A percentile compares a stretch with the other conserved stretches of the same genome.
Evolutionary conservation across 2,888 invertebrate genomes (phyloP).

Genomic region (Mesorhabditis sp.): DNA sequence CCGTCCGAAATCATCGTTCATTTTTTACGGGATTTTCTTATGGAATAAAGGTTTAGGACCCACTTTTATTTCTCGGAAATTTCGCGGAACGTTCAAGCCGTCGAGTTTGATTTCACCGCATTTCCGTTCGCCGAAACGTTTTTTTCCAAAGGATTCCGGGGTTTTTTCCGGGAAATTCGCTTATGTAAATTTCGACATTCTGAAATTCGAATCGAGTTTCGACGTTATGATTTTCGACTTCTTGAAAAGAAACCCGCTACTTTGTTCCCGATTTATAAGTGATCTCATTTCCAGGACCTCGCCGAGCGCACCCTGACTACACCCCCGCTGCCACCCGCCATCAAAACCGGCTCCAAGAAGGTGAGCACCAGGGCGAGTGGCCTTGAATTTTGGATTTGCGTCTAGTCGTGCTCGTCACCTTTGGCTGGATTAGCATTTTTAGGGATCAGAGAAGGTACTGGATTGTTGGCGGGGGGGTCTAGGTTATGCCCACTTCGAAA

Average conservation of each 20-base stretch:
- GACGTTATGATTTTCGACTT: neutral
- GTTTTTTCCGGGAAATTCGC: too few species aligned
- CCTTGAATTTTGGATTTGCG: neutral
- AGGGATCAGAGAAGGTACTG: too few species aligned
- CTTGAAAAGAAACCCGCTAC: too few species aligned
- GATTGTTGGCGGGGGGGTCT: too few species aligned
- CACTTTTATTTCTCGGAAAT: neutral
- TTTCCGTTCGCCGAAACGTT: too few species aligned
- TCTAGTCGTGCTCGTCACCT: neutral
- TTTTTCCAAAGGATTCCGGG: too few species aligned
- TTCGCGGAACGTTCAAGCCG: neutral
- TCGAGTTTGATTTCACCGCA: neutral
- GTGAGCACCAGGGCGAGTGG: neutral
- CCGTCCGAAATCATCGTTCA: too few species aligned
- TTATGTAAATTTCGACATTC: too few species aligned
- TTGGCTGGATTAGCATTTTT: too few species aligned
- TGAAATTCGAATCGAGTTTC: neutral
- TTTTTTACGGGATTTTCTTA: too few species aligned
- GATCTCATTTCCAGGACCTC: slow-evolving; percentile 5
- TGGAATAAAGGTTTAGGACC: neutral
- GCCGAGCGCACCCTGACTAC: slow-evolving; percentile 29
- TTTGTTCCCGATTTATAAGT: neutral
- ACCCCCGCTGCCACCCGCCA: slow-evolving; percentile 36
- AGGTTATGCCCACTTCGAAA: too few species aligned
- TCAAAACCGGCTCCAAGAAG: slow-evolving; percentile 15